Evolutionary conservation across 2,797 vertebrate species (phyloP).

Genomic region (Leucoraja ocellata): DNA sequence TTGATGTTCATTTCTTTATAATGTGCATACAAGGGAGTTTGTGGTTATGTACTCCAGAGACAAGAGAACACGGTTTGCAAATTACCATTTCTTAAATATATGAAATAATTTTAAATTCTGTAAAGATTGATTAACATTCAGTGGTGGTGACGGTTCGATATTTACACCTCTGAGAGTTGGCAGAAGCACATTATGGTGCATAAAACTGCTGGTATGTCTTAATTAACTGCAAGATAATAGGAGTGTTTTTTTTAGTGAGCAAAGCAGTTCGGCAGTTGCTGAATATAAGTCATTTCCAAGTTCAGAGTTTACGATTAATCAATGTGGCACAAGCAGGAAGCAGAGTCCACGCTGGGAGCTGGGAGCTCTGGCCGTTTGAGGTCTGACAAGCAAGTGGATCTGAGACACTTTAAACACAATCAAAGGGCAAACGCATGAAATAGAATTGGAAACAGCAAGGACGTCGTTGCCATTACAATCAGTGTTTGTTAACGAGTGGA

Average conservation of each 20-base stretch:
- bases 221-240: constrained; percentile 76
- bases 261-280: constrained; percentile 62
- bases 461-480: not conserved
- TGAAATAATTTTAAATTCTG: constrained; percentile 70
- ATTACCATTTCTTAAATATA: constrained; percentile 72
- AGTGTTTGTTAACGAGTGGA: not conserved
- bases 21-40: constrained; percentile 46
- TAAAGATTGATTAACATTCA: constrained; percentile 72
- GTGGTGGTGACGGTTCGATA: constrained; percentile 63
- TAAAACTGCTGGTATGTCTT: constrained; percentile 69
- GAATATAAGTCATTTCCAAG: constrained; percentile 68
- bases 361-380: constrained; percentile 22
- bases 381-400: constrained; percentile 31
- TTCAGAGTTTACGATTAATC: constrained; percentile 67
- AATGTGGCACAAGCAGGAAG: constrained; percentile 64
- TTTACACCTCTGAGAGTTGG: constrained; percentile 66
- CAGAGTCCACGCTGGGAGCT: constrained; percentile 40
- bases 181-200: constrained; percentile 65
- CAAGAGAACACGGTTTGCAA: constrained; percentile 50
- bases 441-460: not conserved
- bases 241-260: constrained; percentile 55
- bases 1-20: constrained; percentile 55
- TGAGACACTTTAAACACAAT: constrained; percentile 20
- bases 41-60: constrained; percentile 49
- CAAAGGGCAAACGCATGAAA: constrained; percentile 4